A percentile compares a stretch with the other conserved stretches of the same genome.
Conservation (phyloP, 1,140 invertebrate genomes). For the Drosophila nigrodunni region DNA sequence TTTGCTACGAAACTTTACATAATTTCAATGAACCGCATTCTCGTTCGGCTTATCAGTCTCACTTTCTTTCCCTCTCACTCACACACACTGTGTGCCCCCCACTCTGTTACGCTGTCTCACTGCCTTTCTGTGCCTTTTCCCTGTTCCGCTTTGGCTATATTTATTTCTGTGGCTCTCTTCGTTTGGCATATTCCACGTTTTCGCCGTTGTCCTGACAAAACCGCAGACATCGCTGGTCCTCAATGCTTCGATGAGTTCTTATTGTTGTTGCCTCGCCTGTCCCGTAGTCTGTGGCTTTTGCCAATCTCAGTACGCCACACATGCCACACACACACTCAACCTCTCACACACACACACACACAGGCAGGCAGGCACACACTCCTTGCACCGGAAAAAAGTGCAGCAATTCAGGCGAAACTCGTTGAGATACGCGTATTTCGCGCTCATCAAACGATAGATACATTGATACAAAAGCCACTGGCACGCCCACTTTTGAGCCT, state of each 20-base stretch:
- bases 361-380: background rate
- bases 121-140: too few relatives aligned
- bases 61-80: constrained; percentile 1
- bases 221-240: constrained; percentile 28
- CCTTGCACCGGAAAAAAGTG: constrained; percentile 49
- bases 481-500: background rate
- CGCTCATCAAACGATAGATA: constrained; percentile 33
- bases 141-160: background rate
- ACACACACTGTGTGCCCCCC: background rate
- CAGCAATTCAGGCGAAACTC: constrained; percentile 73
- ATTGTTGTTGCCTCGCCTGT: constrained; percentile 46
- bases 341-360: background rate
- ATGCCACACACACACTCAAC: constrained; percentile 1
- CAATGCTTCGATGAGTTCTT: constrained; percentile 31
- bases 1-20: constrained; percentile 59
- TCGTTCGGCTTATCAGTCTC: constrained; percentile 54
- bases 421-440: constrained; percentile 67
- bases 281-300: constrained; percentile 70
- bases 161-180: constrained; percentile 9
- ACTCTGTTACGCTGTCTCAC: background rate
- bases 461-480: background rate
- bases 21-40: constrained; percentile 79
- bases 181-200: constrained; percentile 35
- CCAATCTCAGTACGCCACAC: constrained; percentile 60
- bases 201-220: constrained; percentile 61